Evolutionary conservation across 2,113 vertebrate genomes (phyloP), one percentile per base, ranked within the genome.

Genomic region (Oenanthe oenanthe): DNA sequence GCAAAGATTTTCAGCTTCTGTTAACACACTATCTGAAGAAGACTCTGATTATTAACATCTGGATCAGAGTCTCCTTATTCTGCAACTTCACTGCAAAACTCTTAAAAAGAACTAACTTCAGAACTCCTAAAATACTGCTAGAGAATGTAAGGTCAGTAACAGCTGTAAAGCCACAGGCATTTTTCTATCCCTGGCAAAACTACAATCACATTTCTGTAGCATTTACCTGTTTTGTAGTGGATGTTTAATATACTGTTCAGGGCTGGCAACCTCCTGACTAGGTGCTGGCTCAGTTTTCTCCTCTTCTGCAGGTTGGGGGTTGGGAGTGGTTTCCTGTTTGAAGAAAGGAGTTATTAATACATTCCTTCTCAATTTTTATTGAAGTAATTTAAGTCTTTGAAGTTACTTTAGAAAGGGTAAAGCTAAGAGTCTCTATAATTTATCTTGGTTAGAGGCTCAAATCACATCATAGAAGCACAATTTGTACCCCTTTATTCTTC

Each of bases 161-260:
- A 68, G 13, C 31, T 47, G 47, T 40, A 70, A 66, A 84, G 43
- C 14, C 58, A 85, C 3, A 51, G 18, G 26, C 6, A 48, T 48
- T 57, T 31, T 67, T 71, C 43, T 28, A 12, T 29, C 19, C 45
- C 56, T 42, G 18, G 48, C 32, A 83, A 73, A 75, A 43, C 14
- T 48, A 45, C 10, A n/a, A 3, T 7, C 26, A 22, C 0, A 0
- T 26, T 81, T 85, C 48, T 56, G 10, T n/a, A 76, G 45, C 62
- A 45, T 89, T 98, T 97, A 99, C 99, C 98, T 99, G 98, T 99
- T 99, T 87, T 99, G 99, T 96, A 99, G 97, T 40, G 99, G 99
- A 92, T 99, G 99, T 94, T 99, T 99, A 96, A 99, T 98, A 96
- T 99, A 99, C 47, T 98, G 97, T 96, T 99, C 99, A 88, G 99